Evolutionary conservation across 2,888 invertebrate genomes (phyloP).

Genomic region (Drosophila cognata): DNA sequence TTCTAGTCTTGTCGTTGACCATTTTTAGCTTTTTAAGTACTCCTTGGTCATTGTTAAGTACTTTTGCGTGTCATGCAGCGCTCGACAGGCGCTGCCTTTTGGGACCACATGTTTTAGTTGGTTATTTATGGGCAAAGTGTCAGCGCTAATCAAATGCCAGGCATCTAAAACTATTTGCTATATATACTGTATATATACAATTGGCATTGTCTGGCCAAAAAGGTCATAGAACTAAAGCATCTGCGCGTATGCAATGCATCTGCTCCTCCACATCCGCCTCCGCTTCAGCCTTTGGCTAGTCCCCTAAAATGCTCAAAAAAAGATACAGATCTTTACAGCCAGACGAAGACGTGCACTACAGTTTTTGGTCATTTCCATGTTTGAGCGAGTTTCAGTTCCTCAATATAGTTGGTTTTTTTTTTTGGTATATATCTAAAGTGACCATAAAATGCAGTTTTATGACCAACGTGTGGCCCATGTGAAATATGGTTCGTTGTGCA

Average conservation of each 20-base stretch:
- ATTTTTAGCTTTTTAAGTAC: conserved; percentile 79
- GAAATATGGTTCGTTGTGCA: conserved; percentile 39
- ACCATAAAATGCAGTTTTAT: conserved; percentile 69
- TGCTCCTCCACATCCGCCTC: not conserved
- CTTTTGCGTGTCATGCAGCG: conserved; percentile 76
- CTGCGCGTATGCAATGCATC: conserved; percentile 24
- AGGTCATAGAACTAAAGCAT: conserved; percentile 62
- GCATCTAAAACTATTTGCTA: conserved; percentile 66
- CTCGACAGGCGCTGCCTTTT: conserved; percentile 68
- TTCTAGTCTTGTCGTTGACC: conserved; percentile 74
- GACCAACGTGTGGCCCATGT: conserved; percentile 54
- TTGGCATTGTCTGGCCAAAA: conserved; percentile 54
- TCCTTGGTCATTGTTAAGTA: conserved; percentile 82
- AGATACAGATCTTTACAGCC: conserved; percentile 63
- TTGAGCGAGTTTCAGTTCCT: conserved; percentile 47
- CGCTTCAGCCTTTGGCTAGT: not conserved
- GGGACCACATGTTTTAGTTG: conserved; percentile 82
- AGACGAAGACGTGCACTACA: conserved; percentile 57
- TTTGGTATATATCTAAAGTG: conserved; percentile 8
- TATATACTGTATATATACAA: conserved; percentile 39
- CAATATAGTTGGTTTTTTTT: conserved; percentile 13
- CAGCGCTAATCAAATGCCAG: conserved; percentile 84
- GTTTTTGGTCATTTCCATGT: conserved; percentile 60
- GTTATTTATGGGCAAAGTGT: conserved; percentile 85
- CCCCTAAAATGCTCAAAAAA: conserved; percentile 21